Evolutionary conservation across 2,888 invertebrate species (phyloP).

Genomic region (Eupithecia inturbata): DNA sequence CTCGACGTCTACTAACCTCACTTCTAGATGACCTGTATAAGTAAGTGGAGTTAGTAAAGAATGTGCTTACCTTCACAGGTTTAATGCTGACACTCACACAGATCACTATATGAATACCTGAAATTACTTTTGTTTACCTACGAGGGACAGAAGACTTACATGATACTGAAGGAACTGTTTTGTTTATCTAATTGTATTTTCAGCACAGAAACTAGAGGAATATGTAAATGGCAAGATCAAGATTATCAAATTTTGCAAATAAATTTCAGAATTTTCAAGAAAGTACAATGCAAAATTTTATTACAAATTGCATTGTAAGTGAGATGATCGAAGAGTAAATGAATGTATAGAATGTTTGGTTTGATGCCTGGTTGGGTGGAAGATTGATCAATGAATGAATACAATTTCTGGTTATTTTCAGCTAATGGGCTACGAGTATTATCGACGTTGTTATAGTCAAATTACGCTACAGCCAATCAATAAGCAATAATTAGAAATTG

Average conservation of each 20-base stretch:
- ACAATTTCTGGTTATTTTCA: neutral
- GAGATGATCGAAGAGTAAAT: too few species aligned
- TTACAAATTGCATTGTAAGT: too few species aligned
- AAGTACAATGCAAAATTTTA: neutral
- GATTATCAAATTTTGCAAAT: neutral
- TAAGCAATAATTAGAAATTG: neutral
- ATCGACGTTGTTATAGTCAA: neutral
- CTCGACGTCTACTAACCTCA: slow-evolving; percentile 53
- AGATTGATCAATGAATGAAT: neutral
- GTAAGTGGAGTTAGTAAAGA: neutral
- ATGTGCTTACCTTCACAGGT: neutral
- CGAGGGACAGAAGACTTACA: neutral
- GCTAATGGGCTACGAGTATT: neutral
- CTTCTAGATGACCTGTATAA: slow-evolving; percentile 66
- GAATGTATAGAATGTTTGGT: too few species aligned
- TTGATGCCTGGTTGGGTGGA: neutral
- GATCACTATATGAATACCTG: neutral
- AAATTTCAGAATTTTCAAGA: neutral
- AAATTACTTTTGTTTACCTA: neutral
- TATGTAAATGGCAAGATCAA: neutral
- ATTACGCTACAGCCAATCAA: neutral
- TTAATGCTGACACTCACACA: too few species aligned
- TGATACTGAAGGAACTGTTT: neutral
- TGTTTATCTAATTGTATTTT: neutral
- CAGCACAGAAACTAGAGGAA: neutral